phyloP scores from a whole-genome alignment of 2,797 vertebrate genomes.

The Xerus rutilus region DNA sequence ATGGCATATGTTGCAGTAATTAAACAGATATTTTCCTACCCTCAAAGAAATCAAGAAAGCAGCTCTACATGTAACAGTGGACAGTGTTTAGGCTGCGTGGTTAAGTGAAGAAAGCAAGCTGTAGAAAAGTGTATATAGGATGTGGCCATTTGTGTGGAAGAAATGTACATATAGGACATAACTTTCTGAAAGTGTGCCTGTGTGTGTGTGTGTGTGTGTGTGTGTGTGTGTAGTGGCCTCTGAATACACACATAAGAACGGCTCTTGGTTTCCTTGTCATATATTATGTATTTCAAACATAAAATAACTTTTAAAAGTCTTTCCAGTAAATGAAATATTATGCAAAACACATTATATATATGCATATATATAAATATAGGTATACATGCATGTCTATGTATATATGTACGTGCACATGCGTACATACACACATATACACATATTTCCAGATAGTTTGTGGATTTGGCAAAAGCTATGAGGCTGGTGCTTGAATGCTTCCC shows the following conservation, averaged over 20 bases:
- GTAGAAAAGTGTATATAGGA: background rate
- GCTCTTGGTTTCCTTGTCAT: background rate
- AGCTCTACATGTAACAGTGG: background rate
- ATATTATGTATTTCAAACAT: background rate
- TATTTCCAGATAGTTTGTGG: background rate
- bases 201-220: background rate
- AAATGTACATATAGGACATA: background rate
- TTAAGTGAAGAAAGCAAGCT: background rate
- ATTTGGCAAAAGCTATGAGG: background rate
- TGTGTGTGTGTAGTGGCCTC: accelerated
- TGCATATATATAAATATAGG: no score
- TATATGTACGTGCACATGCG: no score
- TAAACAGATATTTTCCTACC: background rate
- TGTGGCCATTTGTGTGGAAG: background rate
- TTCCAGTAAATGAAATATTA: background rate
- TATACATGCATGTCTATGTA: no score
- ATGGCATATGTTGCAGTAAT: no score
- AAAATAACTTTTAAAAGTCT: background rate
- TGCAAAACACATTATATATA: background rate
- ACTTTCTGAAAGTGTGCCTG: background rate
- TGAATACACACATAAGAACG: background rate
- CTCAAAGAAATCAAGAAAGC: background rate
- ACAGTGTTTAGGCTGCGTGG: background rate
- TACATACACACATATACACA: no score
- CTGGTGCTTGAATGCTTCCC: background rate